phyloP scores from a whole-genome alignment of 2,888 invertebrate species.

The Meandrusa payeni region DNA sequence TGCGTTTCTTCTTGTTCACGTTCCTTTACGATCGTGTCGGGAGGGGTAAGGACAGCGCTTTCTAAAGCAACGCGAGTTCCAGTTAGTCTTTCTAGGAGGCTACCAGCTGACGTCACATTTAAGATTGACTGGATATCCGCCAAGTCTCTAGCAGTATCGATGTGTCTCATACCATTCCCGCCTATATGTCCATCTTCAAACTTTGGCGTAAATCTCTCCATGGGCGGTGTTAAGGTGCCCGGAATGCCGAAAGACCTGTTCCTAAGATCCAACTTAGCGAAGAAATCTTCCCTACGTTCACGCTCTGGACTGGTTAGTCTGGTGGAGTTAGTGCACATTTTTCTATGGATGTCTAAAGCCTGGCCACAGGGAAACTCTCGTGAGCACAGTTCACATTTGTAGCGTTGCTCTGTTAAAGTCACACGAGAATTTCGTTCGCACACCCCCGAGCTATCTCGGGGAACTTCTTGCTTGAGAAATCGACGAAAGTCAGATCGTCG shows the following conservation, averaged over 20 bases:
- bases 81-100: slow-evolving; percentile 83
- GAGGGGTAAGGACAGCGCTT: slow-evolving; percentile 65
- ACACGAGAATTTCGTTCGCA: slow-evolving; percentile 85
- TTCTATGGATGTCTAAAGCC: slow-evolving; percentile 85
- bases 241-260: slow-evolving; percentile 82
- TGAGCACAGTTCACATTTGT: slow-evolving; percentile 85
- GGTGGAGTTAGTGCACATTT: slow-evolving; percentile 59
- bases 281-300: slow-evolving; percentile 87
- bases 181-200: slow-evolving; percentile 60
- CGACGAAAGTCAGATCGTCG: slow-evolving; percentile 87
- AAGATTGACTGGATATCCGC: slow-evolving; percentile 93
- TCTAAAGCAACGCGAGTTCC: slow-evolving; percentile 66
- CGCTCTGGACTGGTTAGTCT: slow-evolving; percentile 76
- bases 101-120: slow-evolving; percentile 86
- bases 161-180: slow-evolving; percentile 65
- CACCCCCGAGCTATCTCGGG: slow-evolving; percentile 87
- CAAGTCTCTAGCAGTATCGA: slow-evolving; percentile 85
- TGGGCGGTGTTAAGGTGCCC: slow-evolving; percentile 68
- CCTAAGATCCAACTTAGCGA: slow-evolving; percentile 89
- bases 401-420: slow-evolving; percentile 80
- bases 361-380: slow-evolving; percentile 86
- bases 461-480: slow-evolving; percentile 90
- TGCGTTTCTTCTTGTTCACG: slow-evolving; percentile 85
- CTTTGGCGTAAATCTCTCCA: slow-evolving; percentile 67
- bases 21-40: slow-evolving; percentile 63